Evolutionary conservation across 2,797 vertebrate genomes (phyloP).

Genomic region (Peromyscus aztecus): DNA sequence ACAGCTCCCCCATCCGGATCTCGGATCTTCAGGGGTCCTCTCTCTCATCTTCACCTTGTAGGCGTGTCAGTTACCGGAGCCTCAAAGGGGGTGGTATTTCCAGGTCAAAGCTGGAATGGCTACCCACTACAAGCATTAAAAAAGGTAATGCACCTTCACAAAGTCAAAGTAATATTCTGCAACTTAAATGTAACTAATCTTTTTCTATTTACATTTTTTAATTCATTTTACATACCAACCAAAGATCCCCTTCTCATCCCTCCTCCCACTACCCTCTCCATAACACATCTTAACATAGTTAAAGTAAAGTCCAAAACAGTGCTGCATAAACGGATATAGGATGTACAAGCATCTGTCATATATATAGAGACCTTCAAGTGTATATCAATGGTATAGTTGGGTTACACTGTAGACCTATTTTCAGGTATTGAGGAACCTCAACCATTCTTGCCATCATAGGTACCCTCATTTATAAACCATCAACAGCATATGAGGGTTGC

Average conservation of each 20-base stretch:
- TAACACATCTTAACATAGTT: background rate
- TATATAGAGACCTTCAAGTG: background rate
- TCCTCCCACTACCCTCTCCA: no score
- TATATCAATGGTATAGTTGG: background rate
- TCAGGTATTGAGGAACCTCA: background rate
- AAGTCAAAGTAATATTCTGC: background rate
- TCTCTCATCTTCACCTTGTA: no score
- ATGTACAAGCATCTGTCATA: background rate
- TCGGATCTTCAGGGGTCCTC: no score
- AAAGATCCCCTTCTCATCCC: no score
- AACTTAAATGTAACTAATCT: background rate
- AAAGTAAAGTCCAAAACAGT: background rate
- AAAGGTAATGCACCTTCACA: background rate
- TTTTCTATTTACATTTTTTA: no score
- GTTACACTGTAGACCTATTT: background rate
- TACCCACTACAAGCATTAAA: no score
- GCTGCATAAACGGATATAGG: accelerated
- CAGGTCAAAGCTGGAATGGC: no score
- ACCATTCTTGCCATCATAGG: background rate
- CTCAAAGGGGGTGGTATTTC: no score
- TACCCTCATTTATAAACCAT: background rate
- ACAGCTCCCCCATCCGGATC: no score
- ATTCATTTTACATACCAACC: no score
- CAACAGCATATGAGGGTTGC: background rate
- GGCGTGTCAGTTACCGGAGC: no score